Percentiles rank a stretch among this genome's conserved stretches.
Conservation (phyloP, 2,888 invertebrate genomes). For the Pterobdella sp. region DNA sequence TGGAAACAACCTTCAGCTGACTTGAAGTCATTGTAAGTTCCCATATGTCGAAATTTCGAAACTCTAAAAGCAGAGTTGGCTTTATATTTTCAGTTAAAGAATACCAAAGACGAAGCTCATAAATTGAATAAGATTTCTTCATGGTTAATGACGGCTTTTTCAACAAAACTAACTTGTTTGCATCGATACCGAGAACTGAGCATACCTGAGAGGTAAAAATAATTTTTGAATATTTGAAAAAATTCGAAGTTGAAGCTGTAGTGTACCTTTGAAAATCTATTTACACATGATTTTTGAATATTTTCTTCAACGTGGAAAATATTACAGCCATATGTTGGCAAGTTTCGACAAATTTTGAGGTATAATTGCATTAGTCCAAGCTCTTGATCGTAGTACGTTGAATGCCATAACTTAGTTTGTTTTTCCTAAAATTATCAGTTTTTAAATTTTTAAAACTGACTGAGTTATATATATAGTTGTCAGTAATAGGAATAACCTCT, state of each 20-base stretch:
- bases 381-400: slow-evolving; percentile 60
- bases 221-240: neutral
- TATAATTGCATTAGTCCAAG: slow-evolving; percentile 60
- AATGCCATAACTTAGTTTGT: slow-evolving; percentile 60
- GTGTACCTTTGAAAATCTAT: neutral
- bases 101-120: slow-evolving; percentile 59
- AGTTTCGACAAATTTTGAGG: slow-evolving; percentile 59
- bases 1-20: slow-evolving; percentile 19
- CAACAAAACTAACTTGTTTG: slow-evolving; percentile 57
- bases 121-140: slow-evolving; percentile 55
- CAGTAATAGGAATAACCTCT: slow-evolving; percentile 57
- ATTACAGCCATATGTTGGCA: slow-evolving; percentile 60
- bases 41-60: slow-evolving; percentile 56
- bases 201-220: slow-evolving; percentile 25
- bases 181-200: slow-evolving; percentile 55
- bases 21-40: slow-evolving; percentile 48
- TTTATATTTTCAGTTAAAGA: slow-evolving; percentile 59
- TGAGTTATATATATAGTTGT: no score
- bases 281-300: neutral
- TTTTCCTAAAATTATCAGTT: slow-evolving; percentile 58
- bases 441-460: no score
- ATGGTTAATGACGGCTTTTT: slow-evolving; percentile 48
- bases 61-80: slow-evolving; percentile 59
- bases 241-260: neutral
- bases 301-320: slow-evolving; percentile 58